Conservation (phyloP, 2,888 invertebrate genomes). For the Azorinus chamasolen region DNA sequence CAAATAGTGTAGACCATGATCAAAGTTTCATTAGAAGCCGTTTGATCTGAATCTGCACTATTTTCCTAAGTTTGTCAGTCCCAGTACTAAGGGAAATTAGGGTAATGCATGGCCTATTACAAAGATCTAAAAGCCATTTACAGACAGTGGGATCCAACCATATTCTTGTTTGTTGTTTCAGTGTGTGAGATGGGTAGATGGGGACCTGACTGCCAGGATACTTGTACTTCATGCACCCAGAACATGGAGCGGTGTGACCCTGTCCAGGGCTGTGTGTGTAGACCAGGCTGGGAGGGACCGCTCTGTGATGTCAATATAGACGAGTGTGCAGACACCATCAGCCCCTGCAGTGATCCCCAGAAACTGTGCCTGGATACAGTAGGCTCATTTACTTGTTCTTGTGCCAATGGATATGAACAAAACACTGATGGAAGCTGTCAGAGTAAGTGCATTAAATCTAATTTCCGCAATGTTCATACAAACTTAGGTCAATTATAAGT, state of each 20-base stretch:
- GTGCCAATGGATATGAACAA: slow-evolving; percentile 53
- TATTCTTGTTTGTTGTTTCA: slow-evolving; percentile 10
- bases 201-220: slow-evolving; percentile 34
- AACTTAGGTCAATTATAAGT: not conserved
- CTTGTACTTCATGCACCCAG: slow-evolving; percentile 23
- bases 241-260: slow-evolving; percentile 29
- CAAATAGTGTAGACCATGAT: too few relatives aligned
- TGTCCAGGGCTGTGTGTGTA: slow-evolving; percentile 38
- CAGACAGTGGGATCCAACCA: too few relatives aligned
- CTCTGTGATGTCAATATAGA: slow-evolving; percentile 39
- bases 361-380: slow-evolving; percentile 54
- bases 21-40: too few relatives aligned
- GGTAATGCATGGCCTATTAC: too few relatives aligned
- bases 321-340: slow-evolving; percentile 42
- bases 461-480: too few relatives aligned
- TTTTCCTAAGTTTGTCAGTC: too few relatives aligned
- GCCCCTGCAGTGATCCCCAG: slow-evolving; percentile 13
- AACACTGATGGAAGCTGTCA: slow-evolving; percentile 31
- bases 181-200: slow-evolving; percentile 36
- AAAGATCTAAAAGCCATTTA: too few relatives aligned
- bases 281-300: slow-evolving; percentile 39
- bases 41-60: too few relatives aligned
- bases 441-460: slow-evolving; percentile 33
- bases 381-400: slow-evolving; percentile 57
- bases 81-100: too few relatives aligned